Conservation (phyloP, 2,113 vertebrate genomes). For the Eclectus roratus region DNA sequence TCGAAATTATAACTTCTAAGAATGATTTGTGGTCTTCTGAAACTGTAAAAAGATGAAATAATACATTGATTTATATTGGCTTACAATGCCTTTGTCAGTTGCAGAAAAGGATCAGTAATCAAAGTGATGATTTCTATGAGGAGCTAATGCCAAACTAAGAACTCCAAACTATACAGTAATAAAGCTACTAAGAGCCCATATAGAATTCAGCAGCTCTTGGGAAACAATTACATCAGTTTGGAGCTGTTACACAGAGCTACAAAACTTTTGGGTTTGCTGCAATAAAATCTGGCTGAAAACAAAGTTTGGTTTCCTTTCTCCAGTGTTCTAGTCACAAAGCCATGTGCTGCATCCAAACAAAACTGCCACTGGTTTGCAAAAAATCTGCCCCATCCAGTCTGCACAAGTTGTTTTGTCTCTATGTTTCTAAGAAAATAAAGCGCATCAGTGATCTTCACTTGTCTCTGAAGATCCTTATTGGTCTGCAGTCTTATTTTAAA, state of each 20-base stretch:
- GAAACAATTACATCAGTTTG: not conserved
- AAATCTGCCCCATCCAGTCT: not conserved
- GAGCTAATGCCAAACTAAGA: not conserved
- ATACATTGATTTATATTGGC: not conserved
- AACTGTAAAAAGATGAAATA: not conserved
- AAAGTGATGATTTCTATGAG: not conserved
- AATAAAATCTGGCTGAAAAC: not conserved
- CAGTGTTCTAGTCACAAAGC: not conserved
- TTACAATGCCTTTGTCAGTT: not conserved
- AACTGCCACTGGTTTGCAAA: not conserved
- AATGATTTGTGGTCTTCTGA: not conserved
- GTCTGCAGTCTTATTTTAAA: not conserved
- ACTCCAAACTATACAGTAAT: not conserved
- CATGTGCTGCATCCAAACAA: not conserved
- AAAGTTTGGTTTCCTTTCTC: not conserved
- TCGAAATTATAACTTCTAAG: not conserved
- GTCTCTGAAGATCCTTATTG: not conserved
- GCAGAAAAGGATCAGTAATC: not conserved
- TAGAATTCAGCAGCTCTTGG: not conserved
- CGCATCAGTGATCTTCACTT: not conserved
- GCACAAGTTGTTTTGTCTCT: not conserved
- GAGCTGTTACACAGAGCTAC: not conserved
- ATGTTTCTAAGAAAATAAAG: not conserved
- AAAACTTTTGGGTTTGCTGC: not conserved
- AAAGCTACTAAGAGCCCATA: not conserved